phyloP scores from a whole-genome alignment of 2,797 vertebrate species.

The Euthynnus affinis region DNA sequence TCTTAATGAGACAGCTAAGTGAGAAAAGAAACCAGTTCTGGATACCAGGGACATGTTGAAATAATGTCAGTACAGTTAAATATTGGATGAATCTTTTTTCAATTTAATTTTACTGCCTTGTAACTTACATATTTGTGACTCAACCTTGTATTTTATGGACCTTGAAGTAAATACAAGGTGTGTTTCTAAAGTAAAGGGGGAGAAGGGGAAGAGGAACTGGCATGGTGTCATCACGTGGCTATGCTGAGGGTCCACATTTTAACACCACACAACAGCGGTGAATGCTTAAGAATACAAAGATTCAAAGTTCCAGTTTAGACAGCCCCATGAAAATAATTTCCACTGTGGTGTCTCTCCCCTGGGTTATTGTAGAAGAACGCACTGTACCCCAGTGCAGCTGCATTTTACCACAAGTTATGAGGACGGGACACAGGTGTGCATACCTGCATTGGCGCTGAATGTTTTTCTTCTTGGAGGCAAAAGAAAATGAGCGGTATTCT shows the following conservation, averaged over 20 bases:
- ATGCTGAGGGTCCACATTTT: constrained; percentile 3
- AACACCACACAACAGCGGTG: not conserved
- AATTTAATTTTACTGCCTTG: not conserved
- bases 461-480: constrained; percentile 37
- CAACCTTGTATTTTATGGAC: not conserved
- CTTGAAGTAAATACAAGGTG: not conserved
- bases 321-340: constrained; percentile 15
- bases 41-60: not conserved
- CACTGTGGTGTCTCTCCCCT: not conserved
- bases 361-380: constrained; percentile 33
- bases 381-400: constrained; percentile 27
- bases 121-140: not conserved
- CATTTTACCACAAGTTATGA: not conserved
- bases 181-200: not conserved
- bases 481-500: constrained; percentile 20
- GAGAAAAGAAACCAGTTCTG: not conserved
- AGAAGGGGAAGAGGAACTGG: not conserved
- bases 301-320: constrained; percentile 11
- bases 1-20: not conserved
- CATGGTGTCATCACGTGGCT: not conserved
- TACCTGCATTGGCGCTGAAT: constrained; percentile 51
- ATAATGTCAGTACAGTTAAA: not conserved
- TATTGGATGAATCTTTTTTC: no score
- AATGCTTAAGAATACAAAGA: constrained; percentile 1
- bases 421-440: constrained; percentile 59